A percentile compares a stretch with the other conserved stretches of the same genome.
Conservation (phyloP, 30 jellyfish, hydroid and myxozoan species). For the Catostylus mosaicus region DNA sequence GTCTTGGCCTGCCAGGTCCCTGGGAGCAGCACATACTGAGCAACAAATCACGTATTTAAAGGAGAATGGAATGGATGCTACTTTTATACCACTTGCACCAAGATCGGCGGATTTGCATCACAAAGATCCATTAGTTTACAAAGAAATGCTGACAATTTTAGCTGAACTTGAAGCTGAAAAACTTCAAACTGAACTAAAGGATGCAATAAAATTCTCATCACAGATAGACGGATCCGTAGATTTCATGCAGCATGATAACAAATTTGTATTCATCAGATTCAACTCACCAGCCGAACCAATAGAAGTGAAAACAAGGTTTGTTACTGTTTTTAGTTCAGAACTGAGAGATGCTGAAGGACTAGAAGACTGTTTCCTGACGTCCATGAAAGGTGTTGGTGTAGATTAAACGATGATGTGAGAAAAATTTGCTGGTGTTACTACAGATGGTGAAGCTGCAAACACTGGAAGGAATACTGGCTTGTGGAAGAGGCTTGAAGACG, state of each 20-base stretch:
- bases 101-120: conserved; percentile 6
- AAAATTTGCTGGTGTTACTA: too few relatives aligned
- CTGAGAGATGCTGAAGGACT: conserved; percentile 39
- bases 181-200: too few relatives aligned
- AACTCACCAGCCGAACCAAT: conserved; percentile 4
- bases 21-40: conserved; percentile 27
- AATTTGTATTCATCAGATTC: not conserved
- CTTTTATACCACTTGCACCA: conserved; percentile 31
- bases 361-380: conserved; percentile 37
- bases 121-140: too few relatives aligned
- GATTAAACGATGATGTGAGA: conserved; percentile 23
- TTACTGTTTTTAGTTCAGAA: conserved; percentile 5
- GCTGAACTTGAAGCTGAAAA: conserved; percentile 18
- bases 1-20: conserved; percentile 25
- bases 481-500: conserved; percentile 5
- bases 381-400: conserved; percentile 12
- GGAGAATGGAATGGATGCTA: conserved; percentile 51
- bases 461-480: conserved; percentile 4
- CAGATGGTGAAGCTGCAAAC: conserved; percentile 48
- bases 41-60: conserved; percentile 22
- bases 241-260: conserved; percentile 8
- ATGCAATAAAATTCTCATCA: too few relatives aligned
- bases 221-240: conserved; percentile 16
- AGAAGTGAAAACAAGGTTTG: conserved; percentile 8
- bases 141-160: not conserved